Evolutionary conservation across 2,113 vertebrate genomes (phyloP), one percentile per base, ranked within the genome.

Genomic region (Phycodurus eques): DNA sequence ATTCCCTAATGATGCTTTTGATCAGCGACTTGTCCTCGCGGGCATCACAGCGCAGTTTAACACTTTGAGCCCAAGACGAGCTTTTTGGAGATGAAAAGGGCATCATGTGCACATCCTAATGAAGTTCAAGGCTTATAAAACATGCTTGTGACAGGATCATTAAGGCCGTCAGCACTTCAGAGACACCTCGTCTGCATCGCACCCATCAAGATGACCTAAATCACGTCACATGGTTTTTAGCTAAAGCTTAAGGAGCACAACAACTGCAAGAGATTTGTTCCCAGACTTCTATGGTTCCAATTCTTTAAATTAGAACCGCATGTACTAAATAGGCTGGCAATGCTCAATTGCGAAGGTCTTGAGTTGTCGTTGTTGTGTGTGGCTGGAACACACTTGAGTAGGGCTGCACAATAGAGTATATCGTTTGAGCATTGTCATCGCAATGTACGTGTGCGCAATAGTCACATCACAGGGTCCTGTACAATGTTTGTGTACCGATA

Each of bases 81-180:
- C 79, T 67, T 67, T 66, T 67, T 46, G 11, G 33, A 88, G 88
- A 90, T 89, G 83, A 89, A 91, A 91, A 91, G 85, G 63, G 84
- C 75, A 83, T 80, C 74, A 80, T 85, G 76, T 76, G 87, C 82
- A 82, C 78, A 82, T 61, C 80, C 86, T 91, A 89, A 91, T 92
- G 88, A 91, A 90, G 81, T 83, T 79, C 77, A 71, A 75, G 84
- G 88, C 83, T 85, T 89, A 84, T 80, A 88, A 90, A 79, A 56
- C 76, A 73, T 80, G 83, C 88, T 90, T 88, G 82, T 87, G 87
- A 92, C 89, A 89, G 85, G 81, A 87, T 92, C 92, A 93, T 92
- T 92, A 92, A 83, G 78, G 67, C 77, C 88, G 83, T 79, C 47
- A 88, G 85, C 85, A 89, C 90, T 92, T 93, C 91, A 92, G 83